Base-by-base conservation (phyloP, 2,888 invertebrate species). In the Margaritifera margaritifera region DNA sequence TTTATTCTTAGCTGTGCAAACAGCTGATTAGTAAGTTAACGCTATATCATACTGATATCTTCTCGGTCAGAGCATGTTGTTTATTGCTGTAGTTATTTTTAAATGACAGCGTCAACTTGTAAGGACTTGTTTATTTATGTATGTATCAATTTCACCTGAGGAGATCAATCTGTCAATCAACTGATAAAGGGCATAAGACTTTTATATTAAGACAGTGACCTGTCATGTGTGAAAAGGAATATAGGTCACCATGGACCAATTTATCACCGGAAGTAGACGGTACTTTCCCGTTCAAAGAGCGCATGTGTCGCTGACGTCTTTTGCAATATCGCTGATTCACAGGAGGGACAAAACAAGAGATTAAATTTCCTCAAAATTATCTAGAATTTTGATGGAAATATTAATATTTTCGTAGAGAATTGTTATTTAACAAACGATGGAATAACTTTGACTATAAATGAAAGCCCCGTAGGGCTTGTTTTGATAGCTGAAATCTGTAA, bases 251-350 rank as follows among this genome's bases (percentile, higher is more conserved):
- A 64, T 66, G 74, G 71, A 74, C 75, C 71, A 72, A 72, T 69
- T 60, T 61, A 59, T 54, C 57, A 53, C 72, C 74, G 76, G 76
- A 79, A 77, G 73, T 71, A 67, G 66, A 60, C 54, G n/a, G 27
- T 22, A 52, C n/a, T 42, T 58, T 51, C 59, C 59, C 57, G 60
- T 52, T 54, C 22, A 18, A 18, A 61, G 11, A 74, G 68, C 78
- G 80, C 78, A 66, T 70, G 75, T 64, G 65, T 55, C 15, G 27
- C 60, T 83, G 83, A 81, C 81, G 83, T 81, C 83, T 81, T 70
- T 66, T 79, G 78, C 83, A 77, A 81, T 75, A 70, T 64, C 71
- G 83, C 81, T 79, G 77, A 80, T 69, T 83, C 83, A 81, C 79
- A 69, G 66, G 68, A 68, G 69, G 70, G 62, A 73, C 68, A 51